Evolutionary conservation across 2,113 vertebrate genomes (phyloP), one percentile per base, ranked within the genome.

Genomic region (Pedionomus torquatus): DNA sequence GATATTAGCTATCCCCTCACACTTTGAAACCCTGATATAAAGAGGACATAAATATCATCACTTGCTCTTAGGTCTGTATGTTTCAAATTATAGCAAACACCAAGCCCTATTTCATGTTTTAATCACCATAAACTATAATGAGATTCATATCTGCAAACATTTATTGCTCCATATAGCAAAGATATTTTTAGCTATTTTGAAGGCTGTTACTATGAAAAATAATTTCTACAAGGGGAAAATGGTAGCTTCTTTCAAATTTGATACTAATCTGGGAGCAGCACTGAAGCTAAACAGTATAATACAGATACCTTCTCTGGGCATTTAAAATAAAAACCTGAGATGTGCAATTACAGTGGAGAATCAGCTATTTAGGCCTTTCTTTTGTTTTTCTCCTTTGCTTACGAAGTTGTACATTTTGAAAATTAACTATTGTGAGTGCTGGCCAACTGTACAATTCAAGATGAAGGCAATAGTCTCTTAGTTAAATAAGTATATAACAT

Each of bases 131-230:
- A 96, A 87, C 20, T 44, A 41, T 37, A 89, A 88, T 30, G 43
- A 41, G 25, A 48, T 78, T 93, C 33, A 44, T 89, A 85, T 78
- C 69, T 78, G 35, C 35, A 97, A 97, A 94, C 51, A 81, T 92
- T 94, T 91, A 82, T 95, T 94, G 37, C 11, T 24, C 54, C 89
- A 16, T 48, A 44, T 83, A 39, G 10, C 57, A 79, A 83, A 28
- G 26, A 86, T 68, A 76, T 25, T 88, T 95, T 96, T 85, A 92
- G 57, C 48, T 52, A 70, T 26, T 93, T 83, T 90, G 74, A 95
- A 96, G 80, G 75, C 44, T 93, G 71, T 92, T 96, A 61, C 19
- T 71, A 24, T 74, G 70, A 91, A 80, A 96, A 96, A 96, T 94
- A 90, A 63, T 33, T 71, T 72, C 41, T 25, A 76, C 35, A 71